Percentiles rank a stretch among this genome's conserved stretches.
Evolutionary conservation across 2,797 vertebrate species (phyloP).

Genomic region (Labeo calbasu): DNA sequence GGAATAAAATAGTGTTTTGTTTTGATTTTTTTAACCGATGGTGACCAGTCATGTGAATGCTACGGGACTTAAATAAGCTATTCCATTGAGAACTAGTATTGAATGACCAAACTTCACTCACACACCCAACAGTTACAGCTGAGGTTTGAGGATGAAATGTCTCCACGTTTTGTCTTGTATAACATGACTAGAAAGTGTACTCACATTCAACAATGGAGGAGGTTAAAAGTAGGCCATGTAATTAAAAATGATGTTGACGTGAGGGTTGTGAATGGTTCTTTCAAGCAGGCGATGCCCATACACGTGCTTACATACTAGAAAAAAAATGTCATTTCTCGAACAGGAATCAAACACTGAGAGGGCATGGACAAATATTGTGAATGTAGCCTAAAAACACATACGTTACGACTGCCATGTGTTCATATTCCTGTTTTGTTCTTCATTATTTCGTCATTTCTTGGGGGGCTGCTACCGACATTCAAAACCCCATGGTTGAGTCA

Average conservation of each 20-base stretch:
- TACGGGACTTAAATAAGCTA: slow-evolving; percentile 72
- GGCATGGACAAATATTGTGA: neutral
- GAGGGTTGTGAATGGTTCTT: slow-evolving; percentile 43
- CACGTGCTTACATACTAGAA: slow-evolving; percentile 15
- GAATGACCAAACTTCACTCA: slow-evolving; percentile 57
- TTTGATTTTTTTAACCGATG: slow-evolving; percentile 86
- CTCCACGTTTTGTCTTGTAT: slow-evolving; percentile 28
- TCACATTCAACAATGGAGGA: slow-evolving; percentile 4
- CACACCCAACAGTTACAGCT: slow-evolving; percentile 52
- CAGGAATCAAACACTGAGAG: slow-evolving; percentile 18
- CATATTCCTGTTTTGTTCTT: slow-evolving; percentile 10
- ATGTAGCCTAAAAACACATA: slow-evolving; percentile 13
- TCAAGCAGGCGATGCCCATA: slow-evolving; percentile 17
- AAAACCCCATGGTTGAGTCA: slow-evolving; percentile 22
- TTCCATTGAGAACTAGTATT: slow-evolving; percentile 63
- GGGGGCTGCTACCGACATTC: slow-evolving; percentile 34
- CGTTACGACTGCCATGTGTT: slow-evolving; percentile 45
- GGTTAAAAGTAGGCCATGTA: neutral
- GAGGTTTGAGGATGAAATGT: slow-evolving; percentile 57
- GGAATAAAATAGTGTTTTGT: slow-evolving; percentile 77
- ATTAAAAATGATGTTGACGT: slow-evolving; percentile 36
- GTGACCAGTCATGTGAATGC: slow-evolving; percentile 99
- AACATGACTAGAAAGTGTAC: slow-evolving; percentile 18
- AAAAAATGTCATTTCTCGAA: slow-evolving; percentile 18
- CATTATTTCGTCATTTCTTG: neutral